Evolutionary conservation across 1,140 invertebrate genomes (phyloP).

Genomic region (Sinella curviseta): DNA sequence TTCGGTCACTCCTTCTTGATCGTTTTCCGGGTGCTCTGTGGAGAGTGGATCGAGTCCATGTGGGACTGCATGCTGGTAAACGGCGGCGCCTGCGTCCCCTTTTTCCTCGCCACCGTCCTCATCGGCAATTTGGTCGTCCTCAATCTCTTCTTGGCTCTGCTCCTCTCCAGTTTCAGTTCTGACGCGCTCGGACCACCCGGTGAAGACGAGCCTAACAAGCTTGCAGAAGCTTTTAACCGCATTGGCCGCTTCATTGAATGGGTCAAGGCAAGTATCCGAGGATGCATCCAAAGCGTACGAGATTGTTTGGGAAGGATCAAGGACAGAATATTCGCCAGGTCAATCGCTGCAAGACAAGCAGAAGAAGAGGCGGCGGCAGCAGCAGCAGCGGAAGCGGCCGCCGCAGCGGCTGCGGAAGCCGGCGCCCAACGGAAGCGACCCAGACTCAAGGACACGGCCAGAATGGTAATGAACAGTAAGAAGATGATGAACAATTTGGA

Average conservation of each 20-base stretch:
- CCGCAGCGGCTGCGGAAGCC: background rate
- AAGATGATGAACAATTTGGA: constrained; percentile 42
- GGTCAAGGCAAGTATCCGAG: constrained; percentile 71
- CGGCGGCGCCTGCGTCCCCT: constrained; percentile 89
- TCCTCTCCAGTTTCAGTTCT: constrained; percentile 95
- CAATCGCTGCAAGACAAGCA: too few relatives aligned
- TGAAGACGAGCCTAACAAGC: constrained; percentile 94
- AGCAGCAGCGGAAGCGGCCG: background rate
- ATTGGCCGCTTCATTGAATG: constrained; percentile 85
- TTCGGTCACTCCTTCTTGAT: constrained; percentile 99
- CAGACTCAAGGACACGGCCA: constrained; percentile 59
- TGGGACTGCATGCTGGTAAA: constrained; percentile 93
- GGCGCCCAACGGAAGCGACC: background rate
- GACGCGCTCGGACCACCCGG: constrained; percentile 84
- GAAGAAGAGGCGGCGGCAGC: background rate
- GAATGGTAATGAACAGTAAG: constrained; percentile 48
- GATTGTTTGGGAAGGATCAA: background rate
- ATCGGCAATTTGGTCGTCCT: constrained; percentile 97
- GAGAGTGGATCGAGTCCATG: constrained; percentile 98
- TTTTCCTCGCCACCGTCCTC: constrained; percentile 94
- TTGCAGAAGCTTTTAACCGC: constrained; percentile 92
- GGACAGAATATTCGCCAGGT: background rate
- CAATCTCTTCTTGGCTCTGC: constrained; percentile 97
- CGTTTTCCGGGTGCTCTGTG: constrained; percentile 93
- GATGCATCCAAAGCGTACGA: background rate